Percentiles rank a stretch among this genome's conserved stretches.
phyloP scores from a whole-genome alignment of 2,888 invertebrate species.

The Notodonta ziczac region DNA sequence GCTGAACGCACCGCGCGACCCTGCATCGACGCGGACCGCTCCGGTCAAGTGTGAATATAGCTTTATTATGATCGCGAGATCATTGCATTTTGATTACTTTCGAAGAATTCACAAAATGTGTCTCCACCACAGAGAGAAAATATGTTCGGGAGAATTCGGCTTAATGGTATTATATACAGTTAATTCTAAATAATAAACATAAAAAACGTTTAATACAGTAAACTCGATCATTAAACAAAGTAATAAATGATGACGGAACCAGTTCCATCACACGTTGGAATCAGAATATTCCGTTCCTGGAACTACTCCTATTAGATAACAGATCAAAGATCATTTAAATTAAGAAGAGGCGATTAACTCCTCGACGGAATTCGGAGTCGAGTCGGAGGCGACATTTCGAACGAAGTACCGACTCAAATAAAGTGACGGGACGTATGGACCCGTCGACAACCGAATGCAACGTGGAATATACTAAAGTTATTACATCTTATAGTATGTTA shows the following conservation, averaged over 20 bases:
- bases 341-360: slow-evolving; percentile 65
- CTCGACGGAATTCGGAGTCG: slow-evolving; percentile 37
- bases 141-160: slow-evolving; percentile 10
- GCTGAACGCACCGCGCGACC: slow-evolving; percentile 23
- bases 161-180: slow-evolving; percentile 23
- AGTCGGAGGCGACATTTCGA: slow-evolving; percentile 29
- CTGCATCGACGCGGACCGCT: slow-evolving; percentile 26
- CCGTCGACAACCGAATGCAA: slow-evolving; percentile 32
- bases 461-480: slow-evolving; percentile 34
- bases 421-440: slow-evolving; percentile 16
- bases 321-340: slow-evolving; percentile 71
- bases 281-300: slow-evolving; percentile 66
- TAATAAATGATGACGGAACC: slow-evolving; percentile 64
- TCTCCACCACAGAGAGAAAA: slow-evolving; percentile 21
- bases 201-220: slow-evolving; percentile 50
- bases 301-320: slow-evolving; percentile 77
- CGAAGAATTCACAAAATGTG: slow-evolving; percentile 18
- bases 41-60: slow-evolving; percentile 41
- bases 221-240: slow-evolving; percentile 64
- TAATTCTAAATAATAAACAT: slow-evolving; percentile 28
- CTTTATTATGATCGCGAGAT: slow-evolving; percentile 40
- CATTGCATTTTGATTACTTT: slow-evolving; percentile 24
- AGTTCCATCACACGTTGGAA: slow-evolving; percentile 58
- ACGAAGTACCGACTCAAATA: slow-evolving; percentile 37
- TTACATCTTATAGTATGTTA: slow-evolving; percentile 56